Base-by-base conservation (phyloP, 1,140 invertebrate species). In the Meloidogyne chitwoodi region DNA sequence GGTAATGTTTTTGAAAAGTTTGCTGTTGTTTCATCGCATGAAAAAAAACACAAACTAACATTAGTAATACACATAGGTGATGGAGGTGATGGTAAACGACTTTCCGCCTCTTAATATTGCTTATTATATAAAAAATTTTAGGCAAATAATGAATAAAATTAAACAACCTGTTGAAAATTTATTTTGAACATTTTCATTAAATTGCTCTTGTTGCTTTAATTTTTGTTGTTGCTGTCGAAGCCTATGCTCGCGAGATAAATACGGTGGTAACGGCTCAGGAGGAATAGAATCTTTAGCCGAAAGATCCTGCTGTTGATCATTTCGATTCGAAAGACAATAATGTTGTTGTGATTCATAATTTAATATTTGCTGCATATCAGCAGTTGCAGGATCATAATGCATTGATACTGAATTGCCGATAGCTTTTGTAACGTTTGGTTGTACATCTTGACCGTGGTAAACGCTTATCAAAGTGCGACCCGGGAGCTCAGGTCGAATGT, bases 401-500 rank as follows among this genome's bases (percentile, higher is more conserved):
- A 31, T 80, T n/a, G 63, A 24, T 12, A 75, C 64, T 26, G 79
- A 65, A 56, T 11, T 81, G 44, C 3, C 29, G 2, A 79, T 41
- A 19, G 78, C 22, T 8, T 48, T 14, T n/a, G 44, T 1, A 2
- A 48, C 5, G 44, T 74, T 80, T 61, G 68, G 79, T 19, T 77
- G 56, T 29, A 81, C 41, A 66, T 84, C 74, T 48, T 85, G 77
- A 29, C 80, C 71, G 41, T 82, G 81, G 34, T 83, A 83, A 14
- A 83, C 82, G 64, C 84, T 85, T n/a, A 83, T 83, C 48, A 83
- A 68, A 6, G 84, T 83, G 44, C 81, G 38, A 22, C 82, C 82
- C 5, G 83, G 41, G 19, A 66, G 29, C 65, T 83, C 84, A 22
- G 84, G 81, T 11, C 74, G 81, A 16, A 83, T 83, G 68, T 83